Conservation (phyloP, 2,113 vertebrate genomes). For the Polyodon spathula region DNA sequence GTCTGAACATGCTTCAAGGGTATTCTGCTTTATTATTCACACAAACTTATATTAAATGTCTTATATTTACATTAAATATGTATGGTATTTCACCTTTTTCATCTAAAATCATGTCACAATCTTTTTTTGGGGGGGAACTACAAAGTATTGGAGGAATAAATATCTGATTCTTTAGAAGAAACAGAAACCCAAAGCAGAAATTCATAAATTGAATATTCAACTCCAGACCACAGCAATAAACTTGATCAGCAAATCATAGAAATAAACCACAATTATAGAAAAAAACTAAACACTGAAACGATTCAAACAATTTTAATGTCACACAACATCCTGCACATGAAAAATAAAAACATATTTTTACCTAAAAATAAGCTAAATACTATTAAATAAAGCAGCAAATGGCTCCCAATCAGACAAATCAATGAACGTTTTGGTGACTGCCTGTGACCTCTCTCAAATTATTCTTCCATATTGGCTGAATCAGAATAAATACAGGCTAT, state of each 20-base stretch:
- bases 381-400: constrained; percentile 53
- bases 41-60: constrained; percentile 48
- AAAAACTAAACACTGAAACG: no score
- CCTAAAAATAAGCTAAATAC: constrained; percentile 16
- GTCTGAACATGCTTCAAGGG: constrained; percentile 3
- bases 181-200: constrained; percentile 19
- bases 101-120: constrained; percentile 68
- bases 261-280: no score
- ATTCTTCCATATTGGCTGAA: constrained; percentile 89
- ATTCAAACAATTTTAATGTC: no score
- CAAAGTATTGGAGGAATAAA: constrained; percentile 21
- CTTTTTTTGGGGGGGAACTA: constrained; percentile 52
- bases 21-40: constrained; percentile 59
- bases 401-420: constrained; percentile 85
- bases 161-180: neutral
- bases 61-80: constrained; percentile 49
- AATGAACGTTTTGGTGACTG: constrained; percentile 79
- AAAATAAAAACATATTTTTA: no score
- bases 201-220: constrained; percentile 31
- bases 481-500: constrained; percentile 86
- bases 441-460: constrained; percentile 95
- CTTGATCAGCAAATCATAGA: no score
- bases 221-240: no score
- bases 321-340: no score
- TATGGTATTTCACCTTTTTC: constrained; percentile 25